Base-by-base conservation (phyloP, 2,113 vertebrate genomes). In the Herpailurus yagouaroundi region DNA sequence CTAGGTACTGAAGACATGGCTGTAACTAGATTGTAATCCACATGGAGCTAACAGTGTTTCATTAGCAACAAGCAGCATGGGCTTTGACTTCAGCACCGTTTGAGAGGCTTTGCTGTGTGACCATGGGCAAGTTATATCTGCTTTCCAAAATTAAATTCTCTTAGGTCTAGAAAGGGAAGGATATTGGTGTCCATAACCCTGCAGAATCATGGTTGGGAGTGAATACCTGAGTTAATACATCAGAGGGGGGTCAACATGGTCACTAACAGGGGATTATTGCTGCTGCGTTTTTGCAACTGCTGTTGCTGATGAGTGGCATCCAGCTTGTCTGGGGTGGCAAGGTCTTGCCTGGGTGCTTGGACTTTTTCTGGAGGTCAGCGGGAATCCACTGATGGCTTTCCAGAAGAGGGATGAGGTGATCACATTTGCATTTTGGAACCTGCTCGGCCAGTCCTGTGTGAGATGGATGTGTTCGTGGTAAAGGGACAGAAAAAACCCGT, bases 231-330 rank as follows among this genome's bases (percentile, higher is more conserved):
- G 50, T 1, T 7, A 29, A 6, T 11, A 2, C 3, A 1, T 23
- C 33, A 2, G 25, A 60, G 41, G 25, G 68, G 36, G 4, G 15
- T 80, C 38, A 1, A 14, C 38, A 0, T 0, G 1, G 48, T 0
- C 18, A 5, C 0, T 0, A 1, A 57, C 6, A 0, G 0, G 6
- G 36, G 89, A 1, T 4, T 0, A 31, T 31, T 0, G 36, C 74
- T 9, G 21, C 84, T 7, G 9, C 27, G 1, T 1, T 19, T 29
- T 55, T 12, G 69, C 9, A 8, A 0, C 16, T 11, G 68, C 38
- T 10, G 33, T 25, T 48, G 63, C 29, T 25, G 3, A 60, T 0
- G 2, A n/a, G 50, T 5, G 7, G n/a, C 0, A 0, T 19, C 74
- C 33, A 25, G 77, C 41, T 52, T 29, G 3, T 36, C 21, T 0